Evolutionary conservation across 2,797 vertebrate species (phyloP), one percentile per base, ranked within the genome.

Genomic region (Galago senegalensis): DNA sequence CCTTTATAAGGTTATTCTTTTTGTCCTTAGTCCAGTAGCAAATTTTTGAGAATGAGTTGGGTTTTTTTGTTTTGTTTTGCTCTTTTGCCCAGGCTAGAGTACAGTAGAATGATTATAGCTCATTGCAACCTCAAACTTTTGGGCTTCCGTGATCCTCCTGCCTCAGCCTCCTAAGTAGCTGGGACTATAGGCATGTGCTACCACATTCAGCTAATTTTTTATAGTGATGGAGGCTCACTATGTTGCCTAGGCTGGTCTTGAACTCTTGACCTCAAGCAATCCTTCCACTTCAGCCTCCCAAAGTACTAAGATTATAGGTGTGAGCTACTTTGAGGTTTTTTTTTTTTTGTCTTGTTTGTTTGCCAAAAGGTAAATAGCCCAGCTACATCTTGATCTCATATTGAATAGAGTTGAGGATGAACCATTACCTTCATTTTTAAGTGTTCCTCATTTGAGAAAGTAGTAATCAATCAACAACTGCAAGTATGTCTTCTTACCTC

Each of bases 341-440:
- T 43, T 60, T 60, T 21, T 20, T 60, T 60, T 60, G 21, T 60
- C 9, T 60, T 27, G 18, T 86, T 65, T 92, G 89, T 95, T 97
- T 94, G n/a, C 87, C 40, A 43, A 70, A 93, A 80, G 40, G 46
- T 16, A 49, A 97, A 69, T 69, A 63, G 23, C 20, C 11, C 2
- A 37, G n/a, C 49, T 89, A 25, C 23, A 31, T 93, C 23, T 88
- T 75, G 31, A 40, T 94, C 72, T 80, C 67, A 90, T 81, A 49
- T 16, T 81, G 40, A 83, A 21, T 63, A 46, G 77, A 87, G 60
- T 67, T 93, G 84, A 89, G n/a, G 25, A 69, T 49, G 73, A 95
- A 80, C 37, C 14, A 83, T 5, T 46, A 1, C 94, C 29, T 75
- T 89, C 46, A 79, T 90, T 92, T 96, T 65, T 72, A 94, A 88